These are phyloP conservation scores for Epizoanthus rinbou DNA, from an alignment of 92 coral and sea anemone species.

Conservation along the genomic window DNA sequence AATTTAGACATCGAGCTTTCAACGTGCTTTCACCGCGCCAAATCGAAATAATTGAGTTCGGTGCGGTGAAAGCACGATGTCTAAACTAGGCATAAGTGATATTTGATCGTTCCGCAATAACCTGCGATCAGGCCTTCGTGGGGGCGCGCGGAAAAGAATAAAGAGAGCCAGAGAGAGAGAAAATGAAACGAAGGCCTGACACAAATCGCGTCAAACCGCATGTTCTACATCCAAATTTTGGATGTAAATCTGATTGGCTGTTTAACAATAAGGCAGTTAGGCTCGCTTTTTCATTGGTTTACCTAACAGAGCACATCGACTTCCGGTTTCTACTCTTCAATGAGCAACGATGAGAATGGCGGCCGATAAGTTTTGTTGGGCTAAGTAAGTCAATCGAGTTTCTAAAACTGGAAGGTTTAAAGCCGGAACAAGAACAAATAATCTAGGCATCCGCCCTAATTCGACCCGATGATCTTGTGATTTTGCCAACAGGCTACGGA, in stretches of 20 bases:
- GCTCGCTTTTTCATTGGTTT: slow-evolving; percentile 24
- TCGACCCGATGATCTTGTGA: slow-evolving; percentile 37
- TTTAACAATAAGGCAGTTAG: slow-evolving; percentile 12
- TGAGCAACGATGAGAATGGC: slow-evolving; percentile 24
- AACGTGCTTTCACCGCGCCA: no score
- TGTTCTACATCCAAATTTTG: slow-evolving; percentile 31
- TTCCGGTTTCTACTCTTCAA: slow-evolving; percentile 26
- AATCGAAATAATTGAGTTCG: no score
- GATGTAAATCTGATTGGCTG: slow-evolving; percentile 18
- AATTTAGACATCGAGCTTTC: no score
- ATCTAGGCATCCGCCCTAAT: slow-evolving; percentile 26
- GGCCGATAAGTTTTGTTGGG: slow-evolving; percentile 18
- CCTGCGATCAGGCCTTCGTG: slow-evolving; percentile 22
- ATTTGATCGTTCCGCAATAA: no score
- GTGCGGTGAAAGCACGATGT: no score
- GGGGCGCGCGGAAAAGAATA: slow-evolving; percentile 2
- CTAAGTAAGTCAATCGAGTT: slow-evolving; percentile 23
- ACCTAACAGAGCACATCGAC: slow-evolving; percentile 15
- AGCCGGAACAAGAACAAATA: slow-evolving; percentile 22
- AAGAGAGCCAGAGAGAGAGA: slow-evolving; percentile 30
- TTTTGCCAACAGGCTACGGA: slow-evolving; percentile 37
- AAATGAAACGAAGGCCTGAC: no score
- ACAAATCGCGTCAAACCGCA: no score
- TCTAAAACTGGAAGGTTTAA: slow-evolving; percentile 32
- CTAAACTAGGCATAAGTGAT: no score